phyloP scores from a whole-genome alignment of 2,888 invertebrate genomes.

The Podabrus alpinus region DNA sequence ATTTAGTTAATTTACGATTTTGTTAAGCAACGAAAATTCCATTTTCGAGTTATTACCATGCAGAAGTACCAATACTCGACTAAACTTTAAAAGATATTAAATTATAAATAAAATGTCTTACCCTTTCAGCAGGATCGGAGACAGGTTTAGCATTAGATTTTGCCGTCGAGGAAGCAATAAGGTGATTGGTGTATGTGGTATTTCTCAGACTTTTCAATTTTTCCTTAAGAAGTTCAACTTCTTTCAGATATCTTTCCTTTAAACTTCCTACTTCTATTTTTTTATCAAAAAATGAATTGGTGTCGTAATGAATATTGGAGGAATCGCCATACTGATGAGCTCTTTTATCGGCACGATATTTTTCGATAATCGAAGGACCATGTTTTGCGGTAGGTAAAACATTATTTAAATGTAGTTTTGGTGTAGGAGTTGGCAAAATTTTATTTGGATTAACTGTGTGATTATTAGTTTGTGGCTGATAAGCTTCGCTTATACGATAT shows the following conservation, averaged over 20 bases:
- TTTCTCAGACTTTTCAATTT: conserved; percentile 46
- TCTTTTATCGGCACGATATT: background rate
- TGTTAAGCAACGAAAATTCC: too few relatives aligned
- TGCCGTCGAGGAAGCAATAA: background rate
- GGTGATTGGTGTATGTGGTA: conserved; percentile 14
- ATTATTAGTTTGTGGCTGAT: background rate
- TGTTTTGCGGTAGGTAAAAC: background rate
- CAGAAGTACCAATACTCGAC: too few relatives aligned
- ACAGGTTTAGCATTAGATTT: background rate
- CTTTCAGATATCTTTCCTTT: conserved; percentile 45
- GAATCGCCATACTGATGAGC: background rate
- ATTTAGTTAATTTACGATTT: too few relatives aligned
- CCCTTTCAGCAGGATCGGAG: background rate
- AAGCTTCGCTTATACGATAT: background rate
- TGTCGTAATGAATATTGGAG: conserved; percentile 39
- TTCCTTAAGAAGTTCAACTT: conserved; percentile 48
- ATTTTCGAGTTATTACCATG: too few relatives aligned
- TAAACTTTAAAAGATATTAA: too few relatives aligned
- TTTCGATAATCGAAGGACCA: background rate
- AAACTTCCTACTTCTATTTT: conserved; percentile 41
- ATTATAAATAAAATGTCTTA: background rate
- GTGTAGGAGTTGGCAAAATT: background rate
- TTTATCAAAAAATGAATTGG: conserved; percentile 51
- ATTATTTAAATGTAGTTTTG: background rate
- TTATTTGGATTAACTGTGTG: background rate